Base-by-base conservation (phyloP, 2,888 invertebrate species). In the Furcula furcula region DNA sequence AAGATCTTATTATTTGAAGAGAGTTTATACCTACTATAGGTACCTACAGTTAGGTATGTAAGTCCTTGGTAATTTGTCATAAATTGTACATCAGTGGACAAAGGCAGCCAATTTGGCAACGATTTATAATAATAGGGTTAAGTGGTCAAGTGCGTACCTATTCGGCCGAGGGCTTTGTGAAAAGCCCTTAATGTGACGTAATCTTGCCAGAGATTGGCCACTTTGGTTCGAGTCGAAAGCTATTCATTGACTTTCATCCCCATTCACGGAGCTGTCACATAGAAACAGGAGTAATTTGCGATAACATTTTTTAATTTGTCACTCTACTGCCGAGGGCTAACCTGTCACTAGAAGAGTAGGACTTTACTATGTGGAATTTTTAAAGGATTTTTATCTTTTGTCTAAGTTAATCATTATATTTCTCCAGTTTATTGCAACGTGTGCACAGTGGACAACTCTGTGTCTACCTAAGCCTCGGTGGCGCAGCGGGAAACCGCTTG, bases 191-290 rank as follows among this genome's bases (percentile, higher is more conserved):
- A 68, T 66, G 66, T 60, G 71, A 60, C 58, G 64, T 65, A 72
- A 76, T 76, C 68, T 67, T 55, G 55, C 51, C 44, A 55, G 59
- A 69, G 67, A 75, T 76, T 73, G 74, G 59, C 71, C 66, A 67
- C 70, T 74, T 66, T 61, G 11, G 40, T 48, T 40, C 39, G 52
- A 55, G 50, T 53, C 50, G 65, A 56, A 55, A 57, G 64, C 69
- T 60, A 67, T 74, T 72, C 72, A 74, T 70, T 65, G 74, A 61
- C 67, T 68, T 60, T 64, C 62, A 52, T 59, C 55, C 52, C 70
- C 61, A 67, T 74, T 76, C 70, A 72, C 37, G 40, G 42, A 45
- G 46, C 61, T 59, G 65, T 70, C 73, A 65, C 36, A 47, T 45
- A 53, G 45, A 65, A 63, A 64, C 65, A 59, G 58, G 57, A 55